Evolutionary conservation across 1,140 invertebrate genomes (phyloP).

Genomic region (Drosophila rufa): DNA sequence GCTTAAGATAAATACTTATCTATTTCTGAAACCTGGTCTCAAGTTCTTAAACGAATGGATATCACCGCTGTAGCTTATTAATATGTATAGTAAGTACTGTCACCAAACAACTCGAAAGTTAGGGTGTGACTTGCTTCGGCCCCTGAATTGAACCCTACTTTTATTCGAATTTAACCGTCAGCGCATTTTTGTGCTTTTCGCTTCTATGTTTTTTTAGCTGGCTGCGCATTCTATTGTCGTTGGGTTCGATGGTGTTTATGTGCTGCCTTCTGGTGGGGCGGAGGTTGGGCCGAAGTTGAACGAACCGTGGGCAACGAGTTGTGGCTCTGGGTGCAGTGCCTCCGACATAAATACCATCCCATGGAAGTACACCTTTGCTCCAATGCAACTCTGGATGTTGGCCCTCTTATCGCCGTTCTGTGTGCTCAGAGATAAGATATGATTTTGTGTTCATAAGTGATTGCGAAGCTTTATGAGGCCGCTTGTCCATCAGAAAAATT

Average conservation of each 20-base stretch:
- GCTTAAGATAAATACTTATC: neutral
- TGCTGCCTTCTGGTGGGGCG: conserved; percentile 11
- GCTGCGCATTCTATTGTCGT: conserved; percentile 48
- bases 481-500: neutral
- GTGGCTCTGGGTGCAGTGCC: conserved; percentile 38
- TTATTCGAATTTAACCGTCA: conserved; percentile 45
- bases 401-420: conserved; percentile 27
- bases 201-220: conserved; percentile 22
- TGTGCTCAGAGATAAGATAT: conserved; percentile 57
- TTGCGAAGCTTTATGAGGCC: neutral
- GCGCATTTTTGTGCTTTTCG: conserved; percentile 18
- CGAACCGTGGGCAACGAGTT: conserved; percentile 37
- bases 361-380: conserved; percentile 4
- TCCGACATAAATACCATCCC: conserved; percentile 8
- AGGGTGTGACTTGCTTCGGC: conserved; percentile 23
- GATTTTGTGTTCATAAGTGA: conserved; percentile 31
- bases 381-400: conserved; percentile 21
- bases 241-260: conserved; percentile 50
- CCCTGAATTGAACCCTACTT: neutral
- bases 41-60: neutral
- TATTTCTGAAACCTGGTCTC: neutral
- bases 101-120: neutral
- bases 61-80: neutral
- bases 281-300: conserved; percentile 44
- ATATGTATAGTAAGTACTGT: too few species aligned